Base-by-base conservation (phyloP, 2,113 vertebrate species). In the Tetraodon nigroviridis region DNA sequence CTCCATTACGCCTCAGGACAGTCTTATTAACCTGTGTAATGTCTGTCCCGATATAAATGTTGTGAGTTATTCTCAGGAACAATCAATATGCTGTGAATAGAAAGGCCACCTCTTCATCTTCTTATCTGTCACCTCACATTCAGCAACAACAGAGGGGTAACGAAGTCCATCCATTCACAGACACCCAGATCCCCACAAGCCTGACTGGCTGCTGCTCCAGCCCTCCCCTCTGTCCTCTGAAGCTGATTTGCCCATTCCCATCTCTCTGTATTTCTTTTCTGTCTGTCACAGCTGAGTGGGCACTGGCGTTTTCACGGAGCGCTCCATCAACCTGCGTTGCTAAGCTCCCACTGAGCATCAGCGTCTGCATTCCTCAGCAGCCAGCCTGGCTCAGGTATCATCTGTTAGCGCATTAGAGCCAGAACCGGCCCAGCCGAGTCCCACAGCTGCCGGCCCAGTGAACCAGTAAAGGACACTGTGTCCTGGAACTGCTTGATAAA, bases 311-410 rank as follows among this genome's bases (percentile, higher is more conserved):
- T 76, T 75, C 71, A 51, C 29, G 67, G 73, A 73, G 55, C 50
- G 69, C 45, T 64, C 76, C 71, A 75, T 86, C 79, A 83, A 64
- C 62, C 57, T 40, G 64, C 7, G 5, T 67, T 76, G 69, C 69
- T 76, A 61, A 67, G 76, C 68, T 29, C 65, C 78, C 77, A 74
- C 79, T 75, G 69, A 67, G 60, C 72, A 76, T 78, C 71, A 75
- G 61, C 17, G 70, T 67, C 52, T 61, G 51, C 59, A 69, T 69
- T 81, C 61, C 55, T 59, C 52, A 66, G 52, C 54, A 37, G 32
- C 32, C 32, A 55, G 64, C 24, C 29, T 51, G 62, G 59, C 70
- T 82, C 63, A 82, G 82, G 64, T 80, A 69, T 86, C 78, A 76
- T 81, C 74, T 83, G 79, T 78, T 78, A 45, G 82, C 76, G 68